Evolutionary conservation across 2,113 vertebrate species (phyloP).

Genomic region (Phyllostomus hastatus): DNA sequence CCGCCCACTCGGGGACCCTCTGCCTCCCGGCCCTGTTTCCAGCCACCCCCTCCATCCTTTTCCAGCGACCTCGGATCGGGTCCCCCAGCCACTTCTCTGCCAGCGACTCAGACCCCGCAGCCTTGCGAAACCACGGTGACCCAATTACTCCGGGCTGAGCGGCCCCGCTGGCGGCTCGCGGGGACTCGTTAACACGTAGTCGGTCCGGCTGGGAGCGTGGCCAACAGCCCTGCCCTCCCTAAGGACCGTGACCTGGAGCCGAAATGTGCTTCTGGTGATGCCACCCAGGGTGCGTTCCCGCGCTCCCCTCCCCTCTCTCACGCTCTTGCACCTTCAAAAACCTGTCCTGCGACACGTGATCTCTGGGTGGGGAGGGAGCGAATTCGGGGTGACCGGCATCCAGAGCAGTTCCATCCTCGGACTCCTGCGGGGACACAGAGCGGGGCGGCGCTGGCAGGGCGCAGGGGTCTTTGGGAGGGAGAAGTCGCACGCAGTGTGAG

Average conservation of each 20-base stretch:
- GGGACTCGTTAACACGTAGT: constrained; percentile 31
- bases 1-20: too few relatives aligned
- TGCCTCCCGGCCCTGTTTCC: not conserved
- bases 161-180: not conserved
- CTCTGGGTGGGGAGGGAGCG: constrained; percentile 64
- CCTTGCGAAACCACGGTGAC: not conserved
- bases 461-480: constrained; percentile 81
- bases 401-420: constrained; percentile 79
- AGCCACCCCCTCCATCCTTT: not conserved
- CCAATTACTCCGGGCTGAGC: not conserved
- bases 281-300: not conserved
- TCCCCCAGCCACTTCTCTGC: not conserved
- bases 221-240: constrained; percentile 41
- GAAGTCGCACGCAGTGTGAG: constrained; percentile 85
- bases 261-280: not conserved
- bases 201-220: not conserved
- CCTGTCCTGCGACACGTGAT: constrained; percentile 79
- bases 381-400: constrained; percentile 76
- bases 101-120: not conserved
- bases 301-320: not conserved
- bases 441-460: constrained; percentile 68
- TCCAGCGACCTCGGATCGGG: not conserved
- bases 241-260: not conserved
- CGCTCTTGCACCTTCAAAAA: constrained; percentile 82
- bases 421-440: constrained; percentile 1